Conservation (phyloP, 2,113 vertebrate genomes). For the Oncorhynchus clarkii region DNA sequence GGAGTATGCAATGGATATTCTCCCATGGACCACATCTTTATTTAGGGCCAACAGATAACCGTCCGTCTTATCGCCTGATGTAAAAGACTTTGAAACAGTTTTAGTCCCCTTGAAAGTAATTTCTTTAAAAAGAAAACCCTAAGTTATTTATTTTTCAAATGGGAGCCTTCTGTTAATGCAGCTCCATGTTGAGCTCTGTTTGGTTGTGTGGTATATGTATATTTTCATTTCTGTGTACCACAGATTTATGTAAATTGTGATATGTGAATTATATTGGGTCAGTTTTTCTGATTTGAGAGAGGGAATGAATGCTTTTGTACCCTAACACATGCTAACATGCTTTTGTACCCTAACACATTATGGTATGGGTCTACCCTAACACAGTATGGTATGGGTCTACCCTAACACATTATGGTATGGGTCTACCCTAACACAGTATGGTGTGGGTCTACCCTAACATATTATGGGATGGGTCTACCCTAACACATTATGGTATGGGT, state of each 20-base stretch:
- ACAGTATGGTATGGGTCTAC: too few relatives aligned
- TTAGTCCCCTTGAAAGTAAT: not conserved
- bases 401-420: too few relatives aligned
- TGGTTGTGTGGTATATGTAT: constrained; percentile 20
- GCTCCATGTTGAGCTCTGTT: constrained; percentile 43
- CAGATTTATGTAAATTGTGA: constrained; percentile 7
- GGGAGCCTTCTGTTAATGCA: constrained; percentile 29
- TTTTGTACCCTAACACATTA: too few relatives aligned
- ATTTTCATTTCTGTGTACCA: constrained; percentile 8
- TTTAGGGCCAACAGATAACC: not conserved
- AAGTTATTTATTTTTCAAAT: constrained; percentile 52
- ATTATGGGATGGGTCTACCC: not conserved
- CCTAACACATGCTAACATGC: too few relatives aligned
- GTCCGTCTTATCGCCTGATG: not conserved
- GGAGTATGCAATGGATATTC: too few relatives aligned
- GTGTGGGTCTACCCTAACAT: not conserved
- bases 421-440: too few relatives aligned
- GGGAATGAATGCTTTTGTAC: constrained; percentile 10
- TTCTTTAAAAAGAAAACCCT: constrained; percentile 32
- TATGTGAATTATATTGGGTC: constrained; percentile 19
- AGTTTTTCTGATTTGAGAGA: constrained; percentile 12
- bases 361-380: too few relatives aligned
- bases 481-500: too few relatives aligned
- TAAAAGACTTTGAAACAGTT: not conserved
- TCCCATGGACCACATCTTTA: not conserved